Conservation (phyloP, 2,113 vertebrate species). For the Psilopsiagon aurifrons region DNA sequence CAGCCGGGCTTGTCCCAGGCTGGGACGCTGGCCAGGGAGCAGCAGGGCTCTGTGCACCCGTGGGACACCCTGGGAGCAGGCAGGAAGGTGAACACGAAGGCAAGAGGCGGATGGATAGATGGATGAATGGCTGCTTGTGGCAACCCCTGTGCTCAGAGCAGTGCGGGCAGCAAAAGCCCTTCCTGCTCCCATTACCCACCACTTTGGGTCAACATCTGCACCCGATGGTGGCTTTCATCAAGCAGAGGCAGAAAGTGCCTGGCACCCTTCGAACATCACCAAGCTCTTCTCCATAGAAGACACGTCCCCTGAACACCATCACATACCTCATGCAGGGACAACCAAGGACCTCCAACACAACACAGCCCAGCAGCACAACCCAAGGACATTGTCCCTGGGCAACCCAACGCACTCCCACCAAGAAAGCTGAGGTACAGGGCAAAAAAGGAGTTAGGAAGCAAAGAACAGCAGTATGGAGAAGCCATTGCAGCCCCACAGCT, state of each 20-base stretch:
- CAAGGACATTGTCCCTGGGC: not conserved
- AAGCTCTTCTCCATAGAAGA: not conserved
- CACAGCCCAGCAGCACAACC: not conserved
- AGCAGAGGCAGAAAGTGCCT: not conserved
- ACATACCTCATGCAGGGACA: not conserved
- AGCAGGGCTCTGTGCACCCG: not conserved
- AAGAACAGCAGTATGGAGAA: not conserved
- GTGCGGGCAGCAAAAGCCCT: not conserved
- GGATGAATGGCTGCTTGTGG: not conserved
- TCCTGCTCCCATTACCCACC: not conserved
- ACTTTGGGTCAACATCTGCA: not conserved
- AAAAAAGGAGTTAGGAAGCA: not conserved
- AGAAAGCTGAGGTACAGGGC: not conserved
- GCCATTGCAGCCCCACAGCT: too few species aligned
- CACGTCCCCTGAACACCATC: not conserved
- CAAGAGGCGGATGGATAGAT: not conserved
- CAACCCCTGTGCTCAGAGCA: not conserved
- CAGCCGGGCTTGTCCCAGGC: not conserved
- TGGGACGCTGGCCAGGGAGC: not conserved
- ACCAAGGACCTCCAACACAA: not conserved
- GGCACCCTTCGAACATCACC: not conserved
- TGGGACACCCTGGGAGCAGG: accelerated
- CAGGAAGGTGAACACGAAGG: not conserved
- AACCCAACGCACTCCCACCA: not conserved
- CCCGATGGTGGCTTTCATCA: not conserved